Evolutionary conservation across 2,888 invertebrate genomes (phyloP), one percentile per base, ranked within the genome.

Genomic region (Germaria angustata): DNA sequence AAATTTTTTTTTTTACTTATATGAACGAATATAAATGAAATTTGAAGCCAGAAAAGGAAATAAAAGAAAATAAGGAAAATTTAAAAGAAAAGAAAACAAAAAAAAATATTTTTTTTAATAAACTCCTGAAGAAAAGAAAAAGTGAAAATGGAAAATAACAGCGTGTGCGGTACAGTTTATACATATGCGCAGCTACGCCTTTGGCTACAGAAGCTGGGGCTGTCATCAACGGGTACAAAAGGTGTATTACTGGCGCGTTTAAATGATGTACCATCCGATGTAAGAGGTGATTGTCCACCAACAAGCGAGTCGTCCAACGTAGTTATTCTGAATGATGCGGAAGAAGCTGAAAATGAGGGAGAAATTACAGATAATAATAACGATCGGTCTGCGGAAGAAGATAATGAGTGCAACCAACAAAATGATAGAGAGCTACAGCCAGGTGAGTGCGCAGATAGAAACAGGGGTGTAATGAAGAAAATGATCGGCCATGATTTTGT

Each of bases 121-220:
- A n/a, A n/a, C n/a, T n/a, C n/a, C n/a, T n/a, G n/a, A n/a, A n/a
- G n/a, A 36, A 7, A 36, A 36, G 36, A 8, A 11, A 39, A 11
- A 39, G 11, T 13, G 4, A 13, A 39, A 2, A 44, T 44, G 17
- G 17, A 57, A 22, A 51, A 22, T 36, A 32, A 53, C 2, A 3
- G 8, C 24, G 51, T 68, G 1, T 11, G 36, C 13, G 53, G 51
- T 7, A 17, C 22, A 11, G 8, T 32, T 11, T 68, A 68, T 36
- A 53, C 36, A 2, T 51, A 11, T 68, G 22, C 36, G 15, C 53
- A 68, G 32, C 20, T 53, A 34, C 68, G 68, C 32, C 36, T 28
- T 32, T 66, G 66, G 36, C 20, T 57, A 9, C 36, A 57, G 7
- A 36, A 68, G 13, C 51, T 51, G 5, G 51, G 20, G n/a, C n/a